Evolutionary conservation across 2,797 vertebrate species (phyloP).

Genomic region (Chelon labrosus): DNA sequence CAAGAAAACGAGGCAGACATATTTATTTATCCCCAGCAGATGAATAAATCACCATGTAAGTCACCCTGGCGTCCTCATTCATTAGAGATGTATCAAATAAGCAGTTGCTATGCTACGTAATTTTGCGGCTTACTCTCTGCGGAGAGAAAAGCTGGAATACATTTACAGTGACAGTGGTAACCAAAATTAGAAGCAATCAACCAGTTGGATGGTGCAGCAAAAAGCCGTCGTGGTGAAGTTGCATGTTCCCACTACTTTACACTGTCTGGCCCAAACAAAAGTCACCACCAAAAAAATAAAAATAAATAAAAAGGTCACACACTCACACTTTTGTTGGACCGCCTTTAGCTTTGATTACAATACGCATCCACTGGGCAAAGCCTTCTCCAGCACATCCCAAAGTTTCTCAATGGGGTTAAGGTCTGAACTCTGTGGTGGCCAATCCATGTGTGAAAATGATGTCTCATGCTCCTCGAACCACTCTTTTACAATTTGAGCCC

Average conservation of each 20-base stretch:
- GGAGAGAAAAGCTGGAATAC: neutral
- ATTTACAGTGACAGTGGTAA: neutral
- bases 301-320: too few species aligned
- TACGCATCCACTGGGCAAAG: too few species aligned
- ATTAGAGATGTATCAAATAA: slow-evolving; percentile 37
- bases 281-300: too few species aligned
- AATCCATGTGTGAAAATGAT: too few species aligned
- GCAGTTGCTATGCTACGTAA: slow-evolving; percentile 32
- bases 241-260: neutral
- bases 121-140: slow-evolving; percentile 43
- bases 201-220: neutral
- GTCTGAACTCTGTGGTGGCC: too few species aligned
- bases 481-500: too few species aligned
- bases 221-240: neutral
- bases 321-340: too few species aligned
- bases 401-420: too few species aligned
- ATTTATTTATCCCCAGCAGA: slow-evolving; percentile 59
- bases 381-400: too few species aligned
- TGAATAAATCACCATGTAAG: slow-evolving; percentile 42
- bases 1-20: slow-evolving; percentile 39
- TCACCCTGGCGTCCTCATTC: slow-evolving; percentile 7
- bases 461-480: too few species aligned
- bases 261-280: too few species aligned
- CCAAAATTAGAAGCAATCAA: neutral
- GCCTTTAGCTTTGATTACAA: too few species aligned